phyloP scores from a whole-genome alignment of 2,888 invertebrate species.

The Melinaea menophilus region DNA sequence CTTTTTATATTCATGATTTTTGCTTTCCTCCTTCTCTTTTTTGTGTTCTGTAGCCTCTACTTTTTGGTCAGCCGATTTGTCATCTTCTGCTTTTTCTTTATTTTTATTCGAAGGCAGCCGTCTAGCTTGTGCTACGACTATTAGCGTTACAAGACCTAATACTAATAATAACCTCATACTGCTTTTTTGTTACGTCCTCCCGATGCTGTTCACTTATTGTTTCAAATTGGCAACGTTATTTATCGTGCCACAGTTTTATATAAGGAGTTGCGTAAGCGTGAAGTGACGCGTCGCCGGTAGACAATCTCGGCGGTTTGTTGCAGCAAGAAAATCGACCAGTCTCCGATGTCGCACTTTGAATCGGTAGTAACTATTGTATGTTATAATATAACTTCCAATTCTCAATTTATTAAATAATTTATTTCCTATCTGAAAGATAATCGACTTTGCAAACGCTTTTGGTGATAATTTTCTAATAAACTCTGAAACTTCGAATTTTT shows the following conservation, averaged over 20 bases:
- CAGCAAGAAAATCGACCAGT: constrained; percentile 40
- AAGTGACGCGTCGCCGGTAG: constrained; percentile 57
- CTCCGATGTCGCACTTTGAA: constrained; percentile 11
- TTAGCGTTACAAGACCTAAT: constrained; percentile 50
- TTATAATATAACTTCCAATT: constrained; percentile 12
- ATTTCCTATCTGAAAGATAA: constrained; percentile 3
- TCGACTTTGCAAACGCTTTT: constrained; percentile 16
- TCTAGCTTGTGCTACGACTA: constrained; percentile 49
- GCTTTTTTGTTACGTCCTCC: constrained; percentile 34
- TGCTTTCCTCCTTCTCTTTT: constrained; percentile 71
- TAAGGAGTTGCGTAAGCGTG: constrained; percentile 72
- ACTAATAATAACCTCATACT: constrained; percentile 60
- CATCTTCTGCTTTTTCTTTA: constrained; percentile 32
- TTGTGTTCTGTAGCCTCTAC: constrained; percentile 69
- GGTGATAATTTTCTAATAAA: constrained; percentile 21
- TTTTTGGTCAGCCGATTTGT: constrained; percentile 50
- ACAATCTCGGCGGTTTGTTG: constrained; percentile 47
- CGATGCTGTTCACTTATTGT: constrained; percentile 49
- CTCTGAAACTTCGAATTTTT: constrained; percentile 21
- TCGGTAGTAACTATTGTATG: constrained; percentile 9
- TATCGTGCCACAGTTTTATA: constrained; percentile 73
- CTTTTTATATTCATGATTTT: constrained; percentile 75
- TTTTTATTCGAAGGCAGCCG: constrained; percentile 44
- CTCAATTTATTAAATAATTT: constrained; percentile 13
- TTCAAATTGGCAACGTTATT: constrained; percentile 62